Conservation (phyloP, 2,888 invertebrate species). For the Phortica magna region DNA sequence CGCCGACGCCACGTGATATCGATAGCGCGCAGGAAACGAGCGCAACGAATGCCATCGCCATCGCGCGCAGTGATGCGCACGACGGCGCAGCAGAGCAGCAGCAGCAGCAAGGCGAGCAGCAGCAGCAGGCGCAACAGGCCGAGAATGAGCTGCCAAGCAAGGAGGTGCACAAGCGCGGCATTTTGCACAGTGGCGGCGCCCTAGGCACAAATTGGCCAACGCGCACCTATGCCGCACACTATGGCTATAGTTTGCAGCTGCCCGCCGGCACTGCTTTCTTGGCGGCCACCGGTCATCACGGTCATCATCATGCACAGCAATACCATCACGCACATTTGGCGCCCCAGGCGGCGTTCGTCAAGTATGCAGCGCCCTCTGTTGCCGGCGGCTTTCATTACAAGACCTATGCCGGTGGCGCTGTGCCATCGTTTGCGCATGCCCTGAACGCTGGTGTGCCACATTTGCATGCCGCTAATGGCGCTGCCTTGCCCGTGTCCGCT, state of each 20-base stretch:
- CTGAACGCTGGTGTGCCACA: slow-evolving; percentile 9
- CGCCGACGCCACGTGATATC: background rate
- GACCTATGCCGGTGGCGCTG: slow-evolving; percentile 27
- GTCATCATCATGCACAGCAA: background rate
- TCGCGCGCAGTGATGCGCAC: background rate
- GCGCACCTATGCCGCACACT: slow-evolving; percentile 71
- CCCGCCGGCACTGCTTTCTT: slow-evolving; percentile 61
- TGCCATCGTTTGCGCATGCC: slow-evolving; percentile 39
- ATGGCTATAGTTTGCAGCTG: slow-evolving; percentile 70
- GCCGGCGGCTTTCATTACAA: slow-evolving; percentile 21
- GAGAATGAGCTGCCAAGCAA: slow-evolving; percentile 42
- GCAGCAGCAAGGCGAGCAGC: slow-evolving; percentile 11
- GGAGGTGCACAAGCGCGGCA: slow-evolving; percentile 70
- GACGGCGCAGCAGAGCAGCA: background rate
- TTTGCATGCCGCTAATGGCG: slow-evolving; percentile 27
- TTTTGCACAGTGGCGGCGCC: slow-evolving; percentile 58
- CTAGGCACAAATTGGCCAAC: slow-evolving; percentile 65
- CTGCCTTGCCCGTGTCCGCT: background rate
- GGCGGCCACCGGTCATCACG: slow-evolving; percentile 46
- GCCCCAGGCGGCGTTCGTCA: slow-evolving; percentile 42
- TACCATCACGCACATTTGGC: background rate
- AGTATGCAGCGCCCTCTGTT: slow-evolving; percentile 50
- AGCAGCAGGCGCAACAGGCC: background rate
- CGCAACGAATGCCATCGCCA: too few species aligned
- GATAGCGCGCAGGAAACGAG: background rate